Percentiles rank a stretch among this genome's conserved stretches.
phyloP scores from a whole-genome alignment of 2,797 vertebrate species.

The Euthynnus affinis region DNA sequence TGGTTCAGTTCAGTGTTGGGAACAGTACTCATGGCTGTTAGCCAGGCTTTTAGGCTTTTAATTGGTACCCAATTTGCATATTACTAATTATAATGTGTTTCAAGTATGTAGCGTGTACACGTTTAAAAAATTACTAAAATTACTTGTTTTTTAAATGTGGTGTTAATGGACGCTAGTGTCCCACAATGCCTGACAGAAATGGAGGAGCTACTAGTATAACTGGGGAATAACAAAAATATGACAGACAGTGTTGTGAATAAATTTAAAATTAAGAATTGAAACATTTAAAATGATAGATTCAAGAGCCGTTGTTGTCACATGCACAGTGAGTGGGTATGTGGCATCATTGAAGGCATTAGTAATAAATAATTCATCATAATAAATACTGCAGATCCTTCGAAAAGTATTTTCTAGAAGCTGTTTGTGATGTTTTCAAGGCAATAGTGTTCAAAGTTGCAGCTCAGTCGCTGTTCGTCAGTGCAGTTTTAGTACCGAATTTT shows the following conservation, averaged over 20 bases:
- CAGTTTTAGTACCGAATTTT: not conserved
- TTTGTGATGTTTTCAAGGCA: not conserved
- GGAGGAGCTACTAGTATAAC: not conserved
- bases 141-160: slow-evolving; percentile 1
- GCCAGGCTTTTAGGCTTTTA: slow-evolving; percentile 38
- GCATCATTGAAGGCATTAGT: not conserved
- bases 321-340: not conserved
- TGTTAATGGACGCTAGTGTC: slow-evolving; percentile 15
- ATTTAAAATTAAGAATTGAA: not conserved
- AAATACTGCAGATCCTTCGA: not conserved
- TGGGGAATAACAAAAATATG: not conserved
- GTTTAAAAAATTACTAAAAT: not conserved
- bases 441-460: not conserved
- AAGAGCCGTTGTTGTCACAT: not conserved
- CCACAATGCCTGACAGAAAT: not conserved
- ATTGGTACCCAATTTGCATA: slow-evolving; percentile 31
- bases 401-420: not conserved
- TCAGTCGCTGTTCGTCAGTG: not conserved
- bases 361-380: not conserved
- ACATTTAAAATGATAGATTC: not conserved
- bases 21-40: slow-evolving; percentile 22
- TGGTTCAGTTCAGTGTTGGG: slow-evolving; percentile 8
- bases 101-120: not conserved
- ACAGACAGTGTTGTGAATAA: not conserved
- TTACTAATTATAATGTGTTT: slow-evolving; percentile 28